A percentile compares a stretch with the other conserved stretches of the same genome.
Conservation (phyloP, 2,888 invertebrate species). For the Onthophagus sagittarius region DNA sequence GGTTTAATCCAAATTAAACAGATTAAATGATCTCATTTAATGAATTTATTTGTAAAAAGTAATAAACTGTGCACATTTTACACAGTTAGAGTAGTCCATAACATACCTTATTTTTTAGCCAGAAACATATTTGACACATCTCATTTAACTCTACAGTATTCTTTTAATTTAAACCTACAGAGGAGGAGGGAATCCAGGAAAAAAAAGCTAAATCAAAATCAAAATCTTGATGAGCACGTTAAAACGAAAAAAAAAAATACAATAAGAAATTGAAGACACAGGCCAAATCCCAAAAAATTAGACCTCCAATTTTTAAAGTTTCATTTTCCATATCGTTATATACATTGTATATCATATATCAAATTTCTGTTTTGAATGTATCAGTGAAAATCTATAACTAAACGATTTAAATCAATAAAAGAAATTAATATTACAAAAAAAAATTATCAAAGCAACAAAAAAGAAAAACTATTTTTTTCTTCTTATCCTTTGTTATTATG, state of each 20-base stretch:
- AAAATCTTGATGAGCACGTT: not conserved
- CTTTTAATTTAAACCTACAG: not conserved
- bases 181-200: not conserved
- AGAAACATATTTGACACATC: slow-evolving; percentile 10
- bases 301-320: no score
- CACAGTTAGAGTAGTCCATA: slow-evolving; percentile 1
- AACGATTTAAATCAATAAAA: not conserved
- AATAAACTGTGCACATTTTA: slow-evolving; percentile 8
- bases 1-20: no score
- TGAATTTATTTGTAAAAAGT: slow-evolving; percentile 12
- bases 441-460: not conserved
- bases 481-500: not conserved
- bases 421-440: not conserved
- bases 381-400: not conserved
- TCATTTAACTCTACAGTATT: slow-evolving; percentile 1
- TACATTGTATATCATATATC: no score
- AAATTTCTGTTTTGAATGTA: not conserved
- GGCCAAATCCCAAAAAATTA: no score
- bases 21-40: not conserved
- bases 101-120: not conserved
- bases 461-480: not conserved
- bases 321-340: no score
- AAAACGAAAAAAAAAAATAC: no score
- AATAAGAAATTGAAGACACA: no score
- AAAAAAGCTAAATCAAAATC: not conserved